Evolutionary conservation across 1,140 invertebrate species (phyloP).

Genomic region (Drosophila micromelanica): DNA sequence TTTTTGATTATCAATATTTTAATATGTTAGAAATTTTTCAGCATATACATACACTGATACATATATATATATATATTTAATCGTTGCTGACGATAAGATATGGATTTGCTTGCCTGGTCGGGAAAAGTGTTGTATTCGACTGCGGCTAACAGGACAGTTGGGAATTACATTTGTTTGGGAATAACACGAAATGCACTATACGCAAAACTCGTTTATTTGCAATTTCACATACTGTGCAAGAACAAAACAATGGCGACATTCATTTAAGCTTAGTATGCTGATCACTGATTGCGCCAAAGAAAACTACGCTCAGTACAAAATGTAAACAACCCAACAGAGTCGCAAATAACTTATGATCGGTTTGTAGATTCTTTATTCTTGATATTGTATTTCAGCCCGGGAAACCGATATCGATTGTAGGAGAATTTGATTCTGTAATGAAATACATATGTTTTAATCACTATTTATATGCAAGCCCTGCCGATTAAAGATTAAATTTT

Average conservation of each 20-base stretch:
- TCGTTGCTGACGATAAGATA: conserved; percentile 53
- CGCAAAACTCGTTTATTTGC: conserved; percentile 12
- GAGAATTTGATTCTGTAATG: too few species aligned
- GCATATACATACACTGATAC: conserved; percentile 1
- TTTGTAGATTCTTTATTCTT: too few species aligned
- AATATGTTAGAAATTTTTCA: conserved; percentile 25
- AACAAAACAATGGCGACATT: conserved; percentile 29
- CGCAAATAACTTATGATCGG: too few species aligned
- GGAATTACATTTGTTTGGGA: conserved; percentile 30
- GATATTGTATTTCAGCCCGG: too few species aligned
- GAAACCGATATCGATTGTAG: too few species aligned
- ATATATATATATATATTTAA: conserved; percentile 3
- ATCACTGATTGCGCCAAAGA: not conserved
- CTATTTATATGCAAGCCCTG: too few species aligned
- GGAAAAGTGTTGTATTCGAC: not conserved
- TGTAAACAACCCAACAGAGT: too few species aligned
- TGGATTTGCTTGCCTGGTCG: conserved; percentile 2
- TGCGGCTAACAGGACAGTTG: conserved; percentile 4
- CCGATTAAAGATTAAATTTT: too few species aligned
- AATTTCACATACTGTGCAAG: conserved; percentile 15
- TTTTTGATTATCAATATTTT: conserved; percentile 44
- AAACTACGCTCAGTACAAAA: too few species aligned
- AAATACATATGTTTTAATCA: too few species aligned
- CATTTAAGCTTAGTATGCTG: conserved; percentile 21
- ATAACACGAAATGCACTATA: conserved; percentile 4